Percentiles rank a stretch among this genome's conserved stretches.
These are phyloP conservation scores for Fulmarus glacialis DNA, from an alignment of 2,113 vertebrate species.

Conservation along the genomic window DNA sequence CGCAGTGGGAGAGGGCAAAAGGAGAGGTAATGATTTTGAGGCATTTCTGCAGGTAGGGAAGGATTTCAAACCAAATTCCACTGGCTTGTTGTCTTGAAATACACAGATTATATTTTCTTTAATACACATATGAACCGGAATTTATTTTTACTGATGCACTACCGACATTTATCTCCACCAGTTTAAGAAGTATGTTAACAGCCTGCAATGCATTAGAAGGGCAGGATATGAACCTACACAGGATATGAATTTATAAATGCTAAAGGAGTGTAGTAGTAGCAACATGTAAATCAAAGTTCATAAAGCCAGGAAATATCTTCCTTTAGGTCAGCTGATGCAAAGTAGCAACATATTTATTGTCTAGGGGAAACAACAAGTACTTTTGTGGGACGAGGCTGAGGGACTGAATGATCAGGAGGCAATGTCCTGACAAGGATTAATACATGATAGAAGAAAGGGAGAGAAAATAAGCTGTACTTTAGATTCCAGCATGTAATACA, in stretches of 20 bases:
- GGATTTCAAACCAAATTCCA: background rate
- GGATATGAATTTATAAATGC: slow-evolving; percentile 43
- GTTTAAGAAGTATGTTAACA: background rate
- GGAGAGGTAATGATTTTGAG: background rate
- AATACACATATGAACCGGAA: background rate
- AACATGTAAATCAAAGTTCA: slow-evolving; percentile 17
- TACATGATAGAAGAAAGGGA: background rate
- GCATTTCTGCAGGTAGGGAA: background rate
- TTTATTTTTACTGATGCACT: background rate
- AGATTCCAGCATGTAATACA: background rate
- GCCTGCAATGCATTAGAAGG: background rate
- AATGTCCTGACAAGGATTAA: background rate
- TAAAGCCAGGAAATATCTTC: slow-evolving; percentile 3
- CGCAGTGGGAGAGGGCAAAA: background rate
- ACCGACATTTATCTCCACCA: background rate
- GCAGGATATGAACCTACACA: slow-evolving; percentile 10
- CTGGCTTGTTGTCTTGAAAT: background rate
- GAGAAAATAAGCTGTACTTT: background rate
- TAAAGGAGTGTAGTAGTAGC: background rate
- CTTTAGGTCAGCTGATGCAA: background rate
- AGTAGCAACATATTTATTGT: background rate
- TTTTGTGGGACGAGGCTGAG: background rate
- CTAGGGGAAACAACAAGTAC: background rate
- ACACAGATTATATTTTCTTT: background rate
- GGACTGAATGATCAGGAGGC: background rate